Base-by-base conservation (phyloP, 1,140 invertebrate genomes). In the Periplaneta americana region DNA sequence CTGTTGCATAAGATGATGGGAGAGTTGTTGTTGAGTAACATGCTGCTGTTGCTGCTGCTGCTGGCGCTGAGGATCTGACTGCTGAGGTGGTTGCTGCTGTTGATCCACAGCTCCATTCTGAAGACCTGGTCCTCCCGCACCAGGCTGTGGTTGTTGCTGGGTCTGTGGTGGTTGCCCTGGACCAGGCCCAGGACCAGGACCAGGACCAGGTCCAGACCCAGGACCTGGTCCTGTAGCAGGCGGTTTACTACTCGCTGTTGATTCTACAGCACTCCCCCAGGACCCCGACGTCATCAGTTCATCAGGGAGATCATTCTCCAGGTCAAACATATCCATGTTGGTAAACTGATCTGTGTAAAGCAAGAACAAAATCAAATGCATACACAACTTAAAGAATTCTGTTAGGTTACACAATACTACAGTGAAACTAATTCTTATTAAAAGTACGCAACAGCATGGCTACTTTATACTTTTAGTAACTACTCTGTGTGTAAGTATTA, bases 221-320 rank as follows among this genome's bases (percentile, higher is more conserved):
- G 94, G 93, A 2, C 95, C 94, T 18, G 94, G 94, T 76, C 94
- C 93, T 84, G 94, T 93, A 34, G 92, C 94, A 3, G 92, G 93
- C 79, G 94, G 94, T 86, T 95, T 95, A 48, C 83, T 81, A 78
- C 84, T 82, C 6, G 81, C n/a, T 34, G 80, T 74, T 32, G 81
- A 37, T 34, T 77, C 74, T 28, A 78, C 81, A 11, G 75, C 78
- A 78, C 37, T 81, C 82, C 92, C 92, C 94, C 95, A 96, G 75
- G 87, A 87, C 81, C 91, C 90, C 35, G 92, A 91, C 22, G 91
- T 91, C 86, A 97, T 94, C 79, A 98, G 89, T 89, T 98, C 97
- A 91, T 98, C 96, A 39, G 97, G 97, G 82, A 98, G 92, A 88
- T 97, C 95, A 90, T 97, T 96, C 90, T 97, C 96, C 88, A 97